phyloP scores from a whole-genome alignment of 2,888 invertebrate species.

The Epiblema foenella region DNA sequence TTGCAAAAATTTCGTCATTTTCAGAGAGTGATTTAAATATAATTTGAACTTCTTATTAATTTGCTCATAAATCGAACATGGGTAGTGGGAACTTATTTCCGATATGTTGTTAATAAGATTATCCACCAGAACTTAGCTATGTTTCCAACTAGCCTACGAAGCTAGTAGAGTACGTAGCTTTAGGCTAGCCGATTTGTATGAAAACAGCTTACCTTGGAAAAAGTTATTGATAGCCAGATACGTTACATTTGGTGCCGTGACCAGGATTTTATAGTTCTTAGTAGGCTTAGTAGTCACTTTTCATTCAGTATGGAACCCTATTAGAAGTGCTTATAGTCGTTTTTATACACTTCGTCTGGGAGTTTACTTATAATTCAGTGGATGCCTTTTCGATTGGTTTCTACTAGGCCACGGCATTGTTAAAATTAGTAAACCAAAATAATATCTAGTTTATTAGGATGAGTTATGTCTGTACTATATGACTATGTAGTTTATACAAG shows the following conservation, averaged over 20 bases:
- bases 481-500: neutral
- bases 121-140: too few species aligned
- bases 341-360: neutral
- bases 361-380: neutral
- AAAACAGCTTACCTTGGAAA: too few species aligned
- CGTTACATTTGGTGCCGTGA: conserved; percentile 22
- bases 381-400: neutral
- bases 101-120: too few species aligned
- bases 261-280: neutral
- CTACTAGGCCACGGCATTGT: neutral
- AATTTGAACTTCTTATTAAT: too few species aligned
- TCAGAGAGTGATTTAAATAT: neutral
- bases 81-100: neutral
- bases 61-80: neutral
- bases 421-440: neutral
- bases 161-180: neutral
- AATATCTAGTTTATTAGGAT: neutral
- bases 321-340: neutral
- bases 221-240: too few species aligned
- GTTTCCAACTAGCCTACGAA: neutral
- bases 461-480: neutral
- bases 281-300: neutral
- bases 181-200: neutral
- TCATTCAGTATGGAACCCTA: conserved; percentile 3
- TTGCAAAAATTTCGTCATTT: neutral